Evolutionary conservation across 2,113 vertebrate species (phyloP), one percentile per base, ranked within the genome.

Genomic region (Euleptes europaea): DNA sequence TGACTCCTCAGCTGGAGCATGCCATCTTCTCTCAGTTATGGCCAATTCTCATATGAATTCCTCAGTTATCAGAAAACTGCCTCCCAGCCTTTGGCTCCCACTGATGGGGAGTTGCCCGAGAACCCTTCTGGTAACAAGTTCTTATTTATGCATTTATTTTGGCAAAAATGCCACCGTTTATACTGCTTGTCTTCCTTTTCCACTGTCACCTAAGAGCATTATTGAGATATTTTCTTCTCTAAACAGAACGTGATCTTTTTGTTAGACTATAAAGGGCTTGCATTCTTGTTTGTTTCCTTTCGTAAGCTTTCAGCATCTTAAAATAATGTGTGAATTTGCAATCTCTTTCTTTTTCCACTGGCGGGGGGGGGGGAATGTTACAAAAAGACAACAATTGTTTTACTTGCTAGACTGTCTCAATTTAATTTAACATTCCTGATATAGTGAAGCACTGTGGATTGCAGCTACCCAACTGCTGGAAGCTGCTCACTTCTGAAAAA

Each of bases 291-390:
- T 71, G 42, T 42, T 77, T 8, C 7, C 78, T 35, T 82, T 40
- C 70, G 42, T 73, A 80, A 85, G 80, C 42, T 66, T 85, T 38
- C 51, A 79, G 63, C 26, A 47, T 80, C 57, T 71, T 79, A 83
- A 80, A 87, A 63, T 70, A 92, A 87, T 60, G 33, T 19, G 47
- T 47, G 44, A 88, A 86, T 84, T 26, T 42, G 2, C 67, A 79
- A 72, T n/a, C 28, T 17, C 57, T 21, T 79, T 31, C 31, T 21
- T 44, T 63, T 31, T 60, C 63, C 14, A 23, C 23, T 17, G 49
- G 49, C 2, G 15, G 19, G 1, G n/a, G 49, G 49, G 5, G 15
- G 19, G 1, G n/a, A 38, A 38, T 31, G 33, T 1, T 76, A 4
- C n/a, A 76, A 49, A 31, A 5, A 15, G 31, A 12, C 70, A 71